A percentile compares a stretch with the other conserved stretches of the same genome.
These are phyloP conservation scores for Masticophis lateralis DNA, from an alignment of 2,797 vertebrate genomes.

Conservation along the genomic window DNA sequence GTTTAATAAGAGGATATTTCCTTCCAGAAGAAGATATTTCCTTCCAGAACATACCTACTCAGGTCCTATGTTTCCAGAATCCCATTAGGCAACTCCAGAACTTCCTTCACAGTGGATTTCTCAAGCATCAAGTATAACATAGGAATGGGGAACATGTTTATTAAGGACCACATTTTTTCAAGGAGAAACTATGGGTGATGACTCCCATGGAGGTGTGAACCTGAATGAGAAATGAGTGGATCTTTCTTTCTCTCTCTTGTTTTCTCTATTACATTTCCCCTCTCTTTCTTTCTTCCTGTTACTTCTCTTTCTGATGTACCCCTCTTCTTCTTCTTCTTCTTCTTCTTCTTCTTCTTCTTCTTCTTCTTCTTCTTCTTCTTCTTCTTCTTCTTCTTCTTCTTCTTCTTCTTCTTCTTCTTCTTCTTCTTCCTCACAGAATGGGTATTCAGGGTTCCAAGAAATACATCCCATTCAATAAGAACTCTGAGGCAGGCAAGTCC, in stretches of 20 bases:
- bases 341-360: too few species aligned
- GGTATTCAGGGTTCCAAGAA: too few species aligned
- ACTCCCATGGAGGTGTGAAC: neutral
- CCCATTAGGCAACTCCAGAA: neutral
- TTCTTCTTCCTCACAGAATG: neutral
- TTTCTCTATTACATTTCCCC: neutral
- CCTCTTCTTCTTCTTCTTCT: neutral
- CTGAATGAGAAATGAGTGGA: neutral
- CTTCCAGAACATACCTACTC: neutral
- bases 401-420: neutral
- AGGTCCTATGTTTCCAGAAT: neutral
- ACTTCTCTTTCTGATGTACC: neutral
- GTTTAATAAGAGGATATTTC: neutral
- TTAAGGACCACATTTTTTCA: neutral
- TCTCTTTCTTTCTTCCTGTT: too few species aligned
- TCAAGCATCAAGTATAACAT: neutral
- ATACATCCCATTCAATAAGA: too few species aligned
- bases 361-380: neutral
- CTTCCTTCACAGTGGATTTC: neutral
- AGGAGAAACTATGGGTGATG: neutral
- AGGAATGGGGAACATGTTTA: neutral
- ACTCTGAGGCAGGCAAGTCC: too few species aligned
- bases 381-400: neutral
- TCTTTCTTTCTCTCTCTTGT: neutral
- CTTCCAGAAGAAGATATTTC: neutral